Evolutionary conservation across 1,140 invertebrate genomes (phyloP).

Genomic region (Apis dorsata): DNA sequence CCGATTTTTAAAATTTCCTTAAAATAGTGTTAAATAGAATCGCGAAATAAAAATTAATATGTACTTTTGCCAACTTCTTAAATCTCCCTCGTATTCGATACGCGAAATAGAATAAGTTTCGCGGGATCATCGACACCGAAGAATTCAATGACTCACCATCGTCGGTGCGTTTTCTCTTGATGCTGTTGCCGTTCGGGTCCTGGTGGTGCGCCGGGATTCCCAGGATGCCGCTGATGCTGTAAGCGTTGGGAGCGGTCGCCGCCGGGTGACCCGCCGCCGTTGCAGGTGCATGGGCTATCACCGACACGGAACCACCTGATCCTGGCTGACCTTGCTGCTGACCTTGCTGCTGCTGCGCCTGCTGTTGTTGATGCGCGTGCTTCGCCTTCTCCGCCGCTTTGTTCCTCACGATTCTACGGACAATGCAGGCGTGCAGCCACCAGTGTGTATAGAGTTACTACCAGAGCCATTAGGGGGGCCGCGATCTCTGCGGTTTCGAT

Average conservation of each 20-base stretch:
- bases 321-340: slow-evolving; percentile 77
- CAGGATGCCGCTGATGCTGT: slow-evolving; percentile 97
- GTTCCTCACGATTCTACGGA: slow-evolving; percentile 94
- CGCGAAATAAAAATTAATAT: no score
- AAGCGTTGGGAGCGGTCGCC: slow-evolving; percentile 81
- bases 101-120: no score
- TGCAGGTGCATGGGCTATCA: slow-evolving; percentile 85
- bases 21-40: no score
- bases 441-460: slow-evolving; percentile 15
- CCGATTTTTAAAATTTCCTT: no score
- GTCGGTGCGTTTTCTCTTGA: slow-evolving; percentile 87
- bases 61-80: no score
- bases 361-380: slow-evolving; percentile 89
- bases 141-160: slow-evolving; percentile 80
- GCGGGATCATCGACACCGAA: neutral
- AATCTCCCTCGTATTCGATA: no score
- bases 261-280: slow-evolving; percentile 81
- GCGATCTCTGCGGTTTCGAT: neutral
- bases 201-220: slow-evolving; percentile 89
- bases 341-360: slow-evolving; percentile 82
- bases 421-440: slow-evolving; percentile 23
- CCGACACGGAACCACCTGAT: slow-evolving; percentile 81
- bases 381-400: slow-evolving; percentile 98
- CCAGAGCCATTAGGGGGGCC: neutral
- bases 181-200: slow-evolving; percentile 86